A percentile compares a stretch with the other conserved stretches of the same genome.
These are phyloP conservation scores for Herpailurus yagouaroundi DNA, from an alignment of 2,113 vertebrate species.

Conservation along the genomic window DNA sequence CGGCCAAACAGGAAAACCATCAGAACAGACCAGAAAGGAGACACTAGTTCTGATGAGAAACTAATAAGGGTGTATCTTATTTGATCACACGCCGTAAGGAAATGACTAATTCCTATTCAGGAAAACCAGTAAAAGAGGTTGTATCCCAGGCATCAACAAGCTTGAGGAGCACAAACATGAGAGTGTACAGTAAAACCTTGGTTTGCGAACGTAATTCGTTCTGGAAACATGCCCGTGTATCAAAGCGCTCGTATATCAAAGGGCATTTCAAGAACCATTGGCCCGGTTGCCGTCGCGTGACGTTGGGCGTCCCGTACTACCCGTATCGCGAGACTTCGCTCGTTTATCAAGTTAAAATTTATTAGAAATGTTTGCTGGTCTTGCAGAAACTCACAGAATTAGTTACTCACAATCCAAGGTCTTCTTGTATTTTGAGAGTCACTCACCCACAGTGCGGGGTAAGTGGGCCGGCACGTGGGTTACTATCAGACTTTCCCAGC, in stretches of 20 bases:
- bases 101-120: not conserved
- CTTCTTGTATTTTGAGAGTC: not conserved
- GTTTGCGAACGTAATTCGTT: too few relatives aligned
- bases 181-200: too few relatives aligned
- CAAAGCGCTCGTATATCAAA: too few relatives aligned
- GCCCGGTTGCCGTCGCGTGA: too few relatives aligned
- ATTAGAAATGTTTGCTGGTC: too few relatives aligned
- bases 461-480: fast-evolving
- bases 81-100: not conserved
- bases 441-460: not conserved
- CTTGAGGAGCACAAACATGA: not conserved
- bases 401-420: too few relatives aligned
- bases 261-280: too few relatives aligned
- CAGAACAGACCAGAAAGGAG: not conserved
- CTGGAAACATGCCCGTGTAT: too few relatives aligned
- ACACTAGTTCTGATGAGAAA: not conserved
- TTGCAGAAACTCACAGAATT: too few relatives aligned
- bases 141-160: not conserved
- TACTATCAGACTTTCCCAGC: not conserved
- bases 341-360: too few relatives aligned
- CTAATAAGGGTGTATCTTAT: not conserved
- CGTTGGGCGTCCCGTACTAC: too few relatives aligned
- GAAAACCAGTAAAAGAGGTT: not conserved
- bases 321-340: too few relatives aligned
- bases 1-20: not conserved